phyloP scores from a whole-genome alignment of 2,888 invertebrate species.

The Volucella bombylans region DNA sequence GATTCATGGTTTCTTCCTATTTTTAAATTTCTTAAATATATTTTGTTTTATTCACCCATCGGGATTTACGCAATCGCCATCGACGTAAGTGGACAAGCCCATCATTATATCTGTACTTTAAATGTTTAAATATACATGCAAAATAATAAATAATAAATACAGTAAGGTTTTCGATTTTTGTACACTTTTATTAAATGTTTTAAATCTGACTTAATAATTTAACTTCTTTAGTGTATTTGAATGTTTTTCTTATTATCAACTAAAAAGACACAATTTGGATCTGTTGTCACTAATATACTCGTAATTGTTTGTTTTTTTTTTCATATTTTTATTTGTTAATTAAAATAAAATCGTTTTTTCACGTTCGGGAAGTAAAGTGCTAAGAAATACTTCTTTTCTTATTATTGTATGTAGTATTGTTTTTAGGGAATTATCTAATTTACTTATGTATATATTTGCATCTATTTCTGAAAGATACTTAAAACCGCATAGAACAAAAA shows the following conservation, averaged over 20 bases:
- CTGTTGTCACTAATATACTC: constrained; percentile 34
- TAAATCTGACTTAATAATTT: constrained; percentile 60
- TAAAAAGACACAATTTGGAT: constrained; percentile 44
- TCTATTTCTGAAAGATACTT: constrained; percentile 7
- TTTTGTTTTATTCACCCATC: no score
- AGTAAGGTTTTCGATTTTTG: constrained; percentile 49
- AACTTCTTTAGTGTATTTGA: constrained; percentile 41
- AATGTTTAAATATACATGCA: neutral
- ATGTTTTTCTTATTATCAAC: constrained; percentile 40
- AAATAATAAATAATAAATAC: constrained; percentile 33
- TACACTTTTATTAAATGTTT: constrained; percentile 64
- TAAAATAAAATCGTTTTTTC: no score
- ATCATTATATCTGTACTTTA: neutral
- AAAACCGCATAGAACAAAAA: constrained; percentile 14
- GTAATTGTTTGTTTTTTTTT: constrained; percentile 7
- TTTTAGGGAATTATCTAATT: neutral
- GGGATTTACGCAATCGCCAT: constrained; percentile 4
- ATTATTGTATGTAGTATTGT: constrained; percentile 5
- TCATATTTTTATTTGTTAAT: neutral
- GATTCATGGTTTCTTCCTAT: no score
- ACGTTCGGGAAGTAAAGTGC: constrained; percentile 23
- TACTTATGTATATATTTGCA: neutral
- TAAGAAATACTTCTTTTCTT: constrained; percentile 12
- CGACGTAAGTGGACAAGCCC: neutral
- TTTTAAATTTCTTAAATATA: no score